Conservation (phyloP, 2,113 vertebrate species). For the Ceyx melanurus region DNA sequence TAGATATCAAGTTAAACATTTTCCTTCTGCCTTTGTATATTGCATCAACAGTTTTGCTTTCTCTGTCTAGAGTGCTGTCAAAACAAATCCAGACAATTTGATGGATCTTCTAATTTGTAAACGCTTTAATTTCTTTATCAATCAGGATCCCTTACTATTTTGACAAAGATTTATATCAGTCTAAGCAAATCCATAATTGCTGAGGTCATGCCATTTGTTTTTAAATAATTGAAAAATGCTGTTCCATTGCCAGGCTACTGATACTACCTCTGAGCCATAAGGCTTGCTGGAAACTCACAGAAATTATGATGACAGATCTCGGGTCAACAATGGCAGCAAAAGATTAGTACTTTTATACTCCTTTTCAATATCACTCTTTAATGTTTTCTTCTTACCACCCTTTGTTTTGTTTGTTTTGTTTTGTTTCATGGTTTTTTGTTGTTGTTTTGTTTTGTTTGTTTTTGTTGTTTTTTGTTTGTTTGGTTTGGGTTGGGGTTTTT, state of each 20-base stretch:
- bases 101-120: background rate
- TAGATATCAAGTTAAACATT: background rate
- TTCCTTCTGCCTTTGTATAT: background rate
- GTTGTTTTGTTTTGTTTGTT: background rate
- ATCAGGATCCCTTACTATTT: background rate
- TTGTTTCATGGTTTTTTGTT: no score
- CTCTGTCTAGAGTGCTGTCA: background rate
- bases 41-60: background rate
- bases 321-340: background rate
- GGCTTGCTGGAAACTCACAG: background rate
- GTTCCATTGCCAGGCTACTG: background rate
- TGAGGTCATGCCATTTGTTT: background rate
- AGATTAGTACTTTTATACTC: background rate
- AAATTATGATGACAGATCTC: background rate
- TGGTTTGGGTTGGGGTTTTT: background rate
- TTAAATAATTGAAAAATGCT: background rate
- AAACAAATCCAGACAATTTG: background rate
- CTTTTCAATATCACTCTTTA: background rate
- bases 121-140: background rate
- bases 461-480: background rate
- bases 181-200: background rate
- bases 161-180: background rate
- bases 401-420: background rate
- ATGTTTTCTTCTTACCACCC: background rate
- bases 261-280: background rate